A percentile compares a stretch with the other conserved stretches of the same genome.
Evolutionary conservation across 2,888 invertebrate genomes (phyloP).

Genomic region (Apamea anceps): DNA sequence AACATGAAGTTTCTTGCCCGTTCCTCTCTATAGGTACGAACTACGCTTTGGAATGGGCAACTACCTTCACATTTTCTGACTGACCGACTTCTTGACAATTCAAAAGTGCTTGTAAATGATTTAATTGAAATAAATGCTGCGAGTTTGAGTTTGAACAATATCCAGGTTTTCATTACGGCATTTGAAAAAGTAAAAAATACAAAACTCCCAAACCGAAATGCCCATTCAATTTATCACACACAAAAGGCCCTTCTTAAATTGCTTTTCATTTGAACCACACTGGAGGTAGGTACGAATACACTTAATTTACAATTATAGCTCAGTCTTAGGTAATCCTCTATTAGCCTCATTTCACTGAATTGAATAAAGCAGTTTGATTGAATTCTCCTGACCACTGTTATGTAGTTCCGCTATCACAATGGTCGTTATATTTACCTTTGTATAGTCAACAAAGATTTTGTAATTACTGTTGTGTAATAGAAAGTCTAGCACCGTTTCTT

Average conservation of each 20-base stretch:
- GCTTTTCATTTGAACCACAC: neutral
- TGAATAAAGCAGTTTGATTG: slow-evolving; percentile 45
- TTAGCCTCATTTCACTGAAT: slow-evolving; percentile 44
- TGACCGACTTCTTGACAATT: no score
- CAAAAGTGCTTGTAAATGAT: no score
- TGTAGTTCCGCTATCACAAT: slow-evolving; percentile 40
- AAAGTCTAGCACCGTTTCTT: slow-evolving; percentile 33
- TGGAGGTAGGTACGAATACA: neutral
- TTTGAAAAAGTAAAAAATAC: neutral
- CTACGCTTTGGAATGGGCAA: no score
- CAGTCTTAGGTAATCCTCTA: slow-evolving; percentile 51
- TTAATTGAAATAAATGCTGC: no score
- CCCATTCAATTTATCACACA: neutral
- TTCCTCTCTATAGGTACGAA: no score
- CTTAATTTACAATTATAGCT: slow-evolving; percentile 4
- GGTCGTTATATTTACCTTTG: slow-evolving; percentile 49
- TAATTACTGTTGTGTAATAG: slow-evolving; percentile 47
- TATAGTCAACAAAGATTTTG: slow-evolving; percentile 30
- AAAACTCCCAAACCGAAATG: neutral
- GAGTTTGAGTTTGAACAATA: no score
- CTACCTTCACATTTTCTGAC: no score
- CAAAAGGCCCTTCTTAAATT: slow-evolving; percentile 8
- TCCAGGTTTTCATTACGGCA: neutral
- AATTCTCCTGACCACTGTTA: slow-evolving; percentile 39
- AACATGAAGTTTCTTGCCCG: neutral